A percentile compares a stretch with the other conserved stretches of the same genome.
phyloP scores from a whole-genome alignment of 2,113 vertebrate species.

The Pica pica region DNA sequence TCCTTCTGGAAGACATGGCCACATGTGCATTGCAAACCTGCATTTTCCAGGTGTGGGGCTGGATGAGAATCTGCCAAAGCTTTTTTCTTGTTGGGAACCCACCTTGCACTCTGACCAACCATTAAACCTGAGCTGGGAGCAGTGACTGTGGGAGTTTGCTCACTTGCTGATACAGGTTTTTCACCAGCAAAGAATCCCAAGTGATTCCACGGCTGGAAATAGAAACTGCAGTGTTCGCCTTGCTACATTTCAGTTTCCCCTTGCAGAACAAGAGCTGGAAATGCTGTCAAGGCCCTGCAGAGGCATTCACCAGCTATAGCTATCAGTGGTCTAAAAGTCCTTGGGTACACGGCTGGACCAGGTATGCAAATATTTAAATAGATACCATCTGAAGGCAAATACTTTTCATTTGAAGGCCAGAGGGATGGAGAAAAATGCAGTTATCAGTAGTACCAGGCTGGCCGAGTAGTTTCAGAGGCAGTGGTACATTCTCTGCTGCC shows the following conservation, averaged over 20 bases:
- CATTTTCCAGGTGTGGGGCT: neutral
- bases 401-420: neutral
- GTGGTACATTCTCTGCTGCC: neutral
- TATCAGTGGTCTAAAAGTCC: neutral
- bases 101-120: accelerated
- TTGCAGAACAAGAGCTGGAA: neutral
- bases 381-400: slow-evolving; percentile 40
- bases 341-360: neutral
- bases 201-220: neutral
- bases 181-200: neutral
- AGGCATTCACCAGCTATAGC: neutral
- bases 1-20: neutral
- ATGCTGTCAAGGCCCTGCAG: neutral
- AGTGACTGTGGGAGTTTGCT: neutral
- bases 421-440: neutral
- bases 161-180: neutral
- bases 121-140: neutral
- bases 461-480: accelerated
- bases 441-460: neutral
- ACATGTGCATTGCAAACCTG: neutral
- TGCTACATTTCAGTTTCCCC: neutral
- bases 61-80: neutral
- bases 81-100: neutral
- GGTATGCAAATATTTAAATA: slow-evolving; percentile 20
- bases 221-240: neutral